These are phyloP conservation scores for Lagorchestes hirsutus DNA, from an alignment of 2,797 vertebrate species.

Conservation along the genomic window DNA sequence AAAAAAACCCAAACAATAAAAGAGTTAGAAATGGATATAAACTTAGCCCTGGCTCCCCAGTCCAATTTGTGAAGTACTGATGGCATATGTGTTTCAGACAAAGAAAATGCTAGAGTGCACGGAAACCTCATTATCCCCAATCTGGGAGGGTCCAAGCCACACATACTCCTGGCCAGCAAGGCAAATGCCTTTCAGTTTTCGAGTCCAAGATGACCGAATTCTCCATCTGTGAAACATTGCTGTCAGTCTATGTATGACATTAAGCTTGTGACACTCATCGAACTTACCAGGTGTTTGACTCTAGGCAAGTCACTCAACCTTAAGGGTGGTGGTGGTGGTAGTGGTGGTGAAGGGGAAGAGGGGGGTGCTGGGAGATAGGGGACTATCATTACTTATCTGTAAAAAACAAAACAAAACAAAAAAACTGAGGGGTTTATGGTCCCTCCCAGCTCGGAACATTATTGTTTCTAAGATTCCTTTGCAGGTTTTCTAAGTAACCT, in stretches of 20 bases:
- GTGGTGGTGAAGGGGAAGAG: no score
- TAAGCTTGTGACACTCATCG: background rate
- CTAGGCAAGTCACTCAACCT: background rate
- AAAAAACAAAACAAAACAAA: background rate
- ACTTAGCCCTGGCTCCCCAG: background rate
- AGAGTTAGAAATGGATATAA: constrained; percentile 34
- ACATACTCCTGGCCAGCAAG: background rate
- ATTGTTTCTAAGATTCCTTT: background rate
- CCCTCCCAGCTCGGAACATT: background rate
- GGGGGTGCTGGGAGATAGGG: background rate
- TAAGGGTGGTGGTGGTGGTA: background rate
- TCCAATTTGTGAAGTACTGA: constrained; percentile 4
- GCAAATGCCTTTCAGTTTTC: background rate
- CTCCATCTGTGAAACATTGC: background rate
- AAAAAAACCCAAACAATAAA: constrained; percentile 62
- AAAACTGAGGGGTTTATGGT: background rate
- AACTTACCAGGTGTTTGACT: background rate
- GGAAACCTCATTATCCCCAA: constrained; percentile 7
- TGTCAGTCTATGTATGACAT: constrained; percentile 1
- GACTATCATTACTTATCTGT: background rate
- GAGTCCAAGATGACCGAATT: background rate
- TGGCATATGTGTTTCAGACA: background rate
- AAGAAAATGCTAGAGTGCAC: background rate
- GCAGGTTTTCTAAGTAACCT: background rate
- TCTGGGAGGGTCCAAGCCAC: constrained; percentile 2